Base-by-base conservation (phyloP, 1,140 invertebrate genomes). In the Tribolium madens region DNA sequence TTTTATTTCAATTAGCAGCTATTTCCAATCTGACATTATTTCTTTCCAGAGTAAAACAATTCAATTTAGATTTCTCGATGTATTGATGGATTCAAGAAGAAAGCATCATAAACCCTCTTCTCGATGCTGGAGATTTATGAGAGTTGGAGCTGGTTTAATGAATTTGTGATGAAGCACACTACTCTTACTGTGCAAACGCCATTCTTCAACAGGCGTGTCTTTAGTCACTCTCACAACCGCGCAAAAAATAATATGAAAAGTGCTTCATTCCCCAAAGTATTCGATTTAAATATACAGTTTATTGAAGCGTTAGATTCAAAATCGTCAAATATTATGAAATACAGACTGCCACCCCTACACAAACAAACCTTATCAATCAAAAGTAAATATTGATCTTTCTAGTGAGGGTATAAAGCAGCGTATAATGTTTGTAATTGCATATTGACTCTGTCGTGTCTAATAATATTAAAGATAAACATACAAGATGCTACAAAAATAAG, bases 101-200 rank as follows among this genome's bases (percentile, higher is more conserved):
- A 64, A 33, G 57, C 12, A 7, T 33, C 57, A 64, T 64, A 64
- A 57, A 64, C 21, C 57, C 57, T 64, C 57, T 64, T 42, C 31
- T 64, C 57, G 57, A 9, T 33, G 21, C 4, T 26, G 15, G 21
- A 14, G 57, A 64, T 64, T 64, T 64, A 64, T 64, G 57, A 14
- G 13, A 13, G 21, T 57, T 64, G 57, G 21, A 33, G 21, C 26
- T 64, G 21, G 57, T 64, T 33, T 64, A 64, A 64, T 64, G 57
- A 64, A 64, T 64, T 64, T 64, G 57, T 64, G 57, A 64, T 64
- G 26, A 64, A 64, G 26, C 14, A 64, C 21, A 64, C 21, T 10
- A 33, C 57, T 57, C 52, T 14, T 10, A 14, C 57, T 64, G 57
- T 33, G 26, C 14, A 33, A 31, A 33, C n/a, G 12, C 26, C 14